Evolutionary conservation across 1,140 invertebrate species (phyloP), one percentile per base, ranked within the genome.

Genomic region (Drosophila persimilis): DNA sequence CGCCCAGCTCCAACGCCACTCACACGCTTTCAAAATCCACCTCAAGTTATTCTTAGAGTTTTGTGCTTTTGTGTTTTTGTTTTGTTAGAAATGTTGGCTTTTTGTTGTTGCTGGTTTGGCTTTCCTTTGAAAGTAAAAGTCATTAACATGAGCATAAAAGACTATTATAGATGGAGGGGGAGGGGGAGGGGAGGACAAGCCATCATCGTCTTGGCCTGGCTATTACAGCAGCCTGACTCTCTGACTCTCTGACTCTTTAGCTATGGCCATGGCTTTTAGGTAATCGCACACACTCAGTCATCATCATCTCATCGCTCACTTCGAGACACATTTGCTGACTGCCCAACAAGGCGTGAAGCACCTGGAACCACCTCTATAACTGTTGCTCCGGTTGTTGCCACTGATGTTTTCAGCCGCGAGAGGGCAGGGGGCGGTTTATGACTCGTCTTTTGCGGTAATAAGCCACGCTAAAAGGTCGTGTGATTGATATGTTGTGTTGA

Each of bases 311-410:
- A 71, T 56, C 51, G 24, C 22, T 43, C 43, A 41, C 44, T 44
- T 43, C 20, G 20, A 46, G 58, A 62, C 71, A 56, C 59, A 59
- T 66, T 64, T 55, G 62, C 52, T 60, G 73, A 48, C 62, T 76
- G 75, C 78, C 80, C 75, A 88, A 88, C 83, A 88, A 88, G 83
- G 83, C 83, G 84, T 88, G 84, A 88, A 88, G 79, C 84, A 70
- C 44, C 75, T 20, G 58, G 35, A 73, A 67, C 58, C 73, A 67
- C 58, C 50, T 11, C 35, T 70, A 57, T 39, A 59, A 56, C 50
- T 73, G 77, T 54, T 60, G 77, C 65, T 78, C 64, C 44, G 63
- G 50, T 44, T 76, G 67, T 29, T 73, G 74, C 43, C 26, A 52
- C 44, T 74, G 24, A 26, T 26, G 24, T 26, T 5, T 26, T 26